A percentile compares a stretch with the other conserved stretches of the same genome.
Evolutionary conservation across 2,113 vertebrate species (phyloP).

Genomic region (Craseonycteris thonglongyai): DNA sequence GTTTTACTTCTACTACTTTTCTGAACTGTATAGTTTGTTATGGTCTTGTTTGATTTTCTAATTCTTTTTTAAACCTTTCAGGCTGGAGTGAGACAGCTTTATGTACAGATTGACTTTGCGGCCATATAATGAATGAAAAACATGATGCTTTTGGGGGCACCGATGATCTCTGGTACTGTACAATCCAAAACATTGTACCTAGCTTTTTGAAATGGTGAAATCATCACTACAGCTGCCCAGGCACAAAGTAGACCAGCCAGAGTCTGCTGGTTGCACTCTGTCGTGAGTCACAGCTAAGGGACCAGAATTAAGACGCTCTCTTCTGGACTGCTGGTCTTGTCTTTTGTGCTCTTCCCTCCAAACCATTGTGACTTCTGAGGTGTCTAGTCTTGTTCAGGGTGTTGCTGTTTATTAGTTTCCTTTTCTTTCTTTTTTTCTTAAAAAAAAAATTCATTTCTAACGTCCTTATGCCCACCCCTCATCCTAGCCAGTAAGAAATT

Average conservation of each 20-base stretch:
- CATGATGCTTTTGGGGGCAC: conserved; percentile 79
- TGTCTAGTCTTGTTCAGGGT: conserved; percentile 14
- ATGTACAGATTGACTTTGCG: conserved; percentile 94
- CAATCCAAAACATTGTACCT: conserved; percentile 65
- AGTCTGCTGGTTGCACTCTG: background rate
- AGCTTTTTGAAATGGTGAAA: conserved; percentile 58
- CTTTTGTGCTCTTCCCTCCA: conserved; percentile 59
- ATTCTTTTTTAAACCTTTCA: conserved; percentile 67
- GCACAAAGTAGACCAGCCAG: conserved; percentile 28
- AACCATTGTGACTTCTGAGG: conserved; percentile 54
- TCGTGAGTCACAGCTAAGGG: conserved; percentile 41
- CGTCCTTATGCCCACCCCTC: background rate
- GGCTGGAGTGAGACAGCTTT: conserved; percentile 95
- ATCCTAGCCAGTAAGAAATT: conserved; percentile 58
- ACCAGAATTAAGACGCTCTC: conserved; percentile 47
- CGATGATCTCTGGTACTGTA: conserved; percentile 86
- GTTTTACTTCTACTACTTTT: background rate
- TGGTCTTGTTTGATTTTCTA: background rate
- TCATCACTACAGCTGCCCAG: conserved; percentile 38
- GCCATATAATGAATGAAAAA: conserved; percentile 84
- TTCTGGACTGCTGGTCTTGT: conserved; percentile 69
- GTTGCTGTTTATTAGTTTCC: background rate
- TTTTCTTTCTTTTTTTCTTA: background rate
- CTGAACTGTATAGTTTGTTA: background rate
- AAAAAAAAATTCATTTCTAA: background rate